These are phyloP conservation scores for Geococcyx californianus DNA, from an alignment of 2,113 vertebrate species.

Conservation along the genomic window DNA sequence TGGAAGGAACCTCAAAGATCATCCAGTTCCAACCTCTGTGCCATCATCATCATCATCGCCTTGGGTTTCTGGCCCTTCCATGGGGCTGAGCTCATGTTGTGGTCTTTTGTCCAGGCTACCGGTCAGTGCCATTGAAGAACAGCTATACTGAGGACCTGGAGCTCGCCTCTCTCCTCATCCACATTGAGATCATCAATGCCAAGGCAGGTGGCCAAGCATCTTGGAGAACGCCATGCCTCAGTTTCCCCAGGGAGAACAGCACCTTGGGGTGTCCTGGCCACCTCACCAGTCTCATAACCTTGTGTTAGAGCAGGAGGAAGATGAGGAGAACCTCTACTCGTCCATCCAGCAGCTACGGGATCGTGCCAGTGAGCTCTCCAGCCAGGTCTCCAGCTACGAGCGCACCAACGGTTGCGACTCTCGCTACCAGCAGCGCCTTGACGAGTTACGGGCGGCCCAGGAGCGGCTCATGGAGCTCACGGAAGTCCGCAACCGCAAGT, in stretches of 20 bases:
- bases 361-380: conserved; percentile 82
- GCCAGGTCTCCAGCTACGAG: conserved; percentile 82
- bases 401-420: conserved; percentile 78
- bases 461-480: conserved; percentile 85
- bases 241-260: not conserved
- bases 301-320: conserved; percentile 79
- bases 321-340: conserved; percentile 86
- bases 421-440: conserved; percentile 84
- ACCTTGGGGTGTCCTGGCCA: no score
- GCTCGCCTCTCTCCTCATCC: conserved; percentile 81
- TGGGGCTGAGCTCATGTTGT: fast-evolving
- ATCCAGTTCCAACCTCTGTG: no score
- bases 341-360: conserved; percentile 88
- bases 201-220: conserved; percentile 66
- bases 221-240: not conserved
- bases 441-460: conserved; percentile 81
- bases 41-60: no score
- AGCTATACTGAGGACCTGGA: conserved; percentile 88
- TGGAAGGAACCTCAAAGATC: no score
- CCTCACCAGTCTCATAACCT: not conserved
- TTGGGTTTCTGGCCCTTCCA: fast-evolving
- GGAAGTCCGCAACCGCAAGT: conserved; percentile 86
- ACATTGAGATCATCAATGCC: conserved; percentile 86
- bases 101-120: conserved; percentile 75
- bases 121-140: conserved; percentile 83